These are phyloP conservation scores for Microctenopoma lineatum DNA, from an alignment of 2,797 vertebrate species.

Conservation along the genomic window DNA sequence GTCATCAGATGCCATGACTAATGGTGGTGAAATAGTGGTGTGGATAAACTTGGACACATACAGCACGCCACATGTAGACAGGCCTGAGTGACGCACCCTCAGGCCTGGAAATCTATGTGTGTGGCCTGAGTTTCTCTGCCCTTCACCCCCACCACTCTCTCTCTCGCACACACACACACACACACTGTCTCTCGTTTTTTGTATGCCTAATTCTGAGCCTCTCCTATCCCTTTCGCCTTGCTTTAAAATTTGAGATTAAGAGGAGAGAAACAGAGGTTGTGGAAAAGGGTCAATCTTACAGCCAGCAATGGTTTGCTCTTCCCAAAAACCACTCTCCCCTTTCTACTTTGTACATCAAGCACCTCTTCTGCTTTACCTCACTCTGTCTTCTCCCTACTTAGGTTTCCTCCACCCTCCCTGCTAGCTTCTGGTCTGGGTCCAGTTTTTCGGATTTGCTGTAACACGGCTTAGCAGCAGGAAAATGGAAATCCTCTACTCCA, in stretches of 20 bases:
- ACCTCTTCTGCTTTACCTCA: conserved; percentile 9
- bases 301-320: conserved; percentile 34
- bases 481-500: conserved; percentile 46
- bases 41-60: conserved; percentile 73
- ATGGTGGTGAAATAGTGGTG: conserved; percentile 66
- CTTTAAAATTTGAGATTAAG: conserved; percentile 49
- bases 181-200: conserved; percentile 8
- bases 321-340: conserved; percentile 12
- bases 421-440: conserved; percentile 35
- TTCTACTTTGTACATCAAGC: conserved; percentile 23
- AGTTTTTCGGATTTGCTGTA: conserved; percentile 26
- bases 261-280: conserved; percentile 20
- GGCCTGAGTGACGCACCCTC: conserved; percentile 70
- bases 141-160: conserved; percentile 1
- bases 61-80: conserved; percentile 68
- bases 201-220: conserved; percentile 29
- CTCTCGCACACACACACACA: conserved; percentile 1
- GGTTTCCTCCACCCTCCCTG: conserved; percentile 21
- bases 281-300: conserved; percentile 45
- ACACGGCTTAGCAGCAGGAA: conserved; percentile 44
- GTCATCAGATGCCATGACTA: conserved; percentile 73
- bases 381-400: conserved; percentile 1
- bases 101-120: conserved; percentile 75
- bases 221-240: conserved; percentile 27
- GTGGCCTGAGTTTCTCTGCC: conserved; percentile 65